A percentile compares a stretch with the other conserved stretches of the same genome.
phyloP scores from a whole-genome alignment of 2,888 invertebrate genomes.

The Fragum whitleyi region DNA sequence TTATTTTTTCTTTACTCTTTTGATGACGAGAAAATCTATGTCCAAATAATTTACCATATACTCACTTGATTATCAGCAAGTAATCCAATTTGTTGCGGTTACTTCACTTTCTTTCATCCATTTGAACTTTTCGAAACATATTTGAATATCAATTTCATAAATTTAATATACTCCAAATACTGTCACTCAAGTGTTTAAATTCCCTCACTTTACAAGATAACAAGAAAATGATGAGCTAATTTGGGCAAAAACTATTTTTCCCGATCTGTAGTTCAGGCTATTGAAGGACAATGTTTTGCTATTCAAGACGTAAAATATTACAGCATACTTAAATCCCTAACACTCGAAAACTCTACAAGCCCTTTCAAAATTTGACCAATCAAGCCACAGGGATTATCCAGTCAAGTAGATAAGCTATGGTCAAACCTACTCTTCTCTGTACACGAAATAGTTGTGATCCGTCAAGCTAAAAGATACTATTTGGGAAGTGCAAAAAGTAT shows the following conservation, averaged over 20 bases:
- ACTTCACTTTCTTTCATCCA: not conserved
- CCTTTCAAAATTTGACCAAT: slow-evolving; percentile 19
- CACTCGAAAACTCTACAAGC: not conserved
- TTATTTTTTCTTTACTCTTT: no score
- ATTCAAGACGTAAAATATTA: slow-evolving; percentile 12
- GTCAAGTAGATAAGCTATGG: slow-evolving; percentile 19
- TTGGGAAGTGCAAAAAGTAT: no score
- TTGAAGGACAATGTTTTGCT: slow-evolving; percentile 1
- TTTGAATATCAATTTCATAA: not conserved
- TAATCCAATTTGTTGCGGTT: not conserved
- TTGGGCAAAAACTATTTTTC: not conserved
- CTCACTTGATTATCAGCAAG: not conserved
- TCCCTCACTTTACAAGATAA: not conserved
- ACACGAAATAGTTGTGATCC: no score
- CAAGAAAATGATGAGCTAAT: not conserved
- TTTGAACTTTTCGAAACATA: not conserved
- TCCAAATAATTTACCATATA: not conserved
- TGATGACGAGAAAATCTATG: no score
- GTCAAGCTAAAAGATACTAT: no score
- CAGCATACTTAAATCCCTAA: slow-evolving; percentile 18
- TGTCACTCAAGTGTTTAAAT: not conserved
- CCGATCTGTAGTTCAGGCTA: not conserved
- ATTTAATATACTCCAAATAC: not conserved
- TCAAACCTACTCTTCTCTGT: not conserved
- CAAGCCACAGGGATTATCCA: not conserved